Evolutionary conservation across 2,113 vertebrate species (phyloP).

Genomic region (Xenotilapia leptura): DNA sequence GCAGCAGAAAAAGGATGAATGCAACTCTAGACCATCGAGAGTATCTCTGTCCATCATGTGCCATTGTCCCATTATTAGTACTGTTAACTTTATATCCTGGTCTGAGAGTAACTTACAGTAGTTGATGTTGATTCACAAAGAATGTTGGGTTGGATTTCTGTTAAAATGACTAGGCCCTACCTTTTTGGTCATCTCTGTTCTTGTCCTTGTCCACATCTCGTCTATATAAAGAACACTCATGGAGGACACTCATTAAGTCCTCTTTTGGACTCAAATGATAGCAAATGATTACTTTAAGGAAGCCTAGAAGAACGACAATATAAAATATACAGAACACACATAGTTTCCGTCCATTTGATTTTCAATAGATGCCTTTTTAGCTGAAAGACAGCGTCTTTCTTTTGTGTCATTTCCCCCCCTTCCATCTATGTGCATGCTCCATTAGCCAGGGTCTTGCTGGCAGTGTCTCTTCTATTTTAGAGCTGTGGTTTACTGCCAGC

Average conservation of each 20-base stretch:
- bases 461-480: neutral
- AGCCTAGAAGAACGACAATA: neutral
- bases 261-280: neutral
- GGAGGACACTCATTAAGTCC: neutral
- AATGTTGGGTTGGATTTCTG: neutral
- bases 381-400: neutral
- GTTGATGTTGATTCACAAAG: neutral
- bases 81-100: neutral
- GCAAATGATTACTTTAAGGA: neutral
- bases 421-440: neutral
- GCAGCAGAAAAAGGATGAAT: neutral
- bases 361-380: neutral
- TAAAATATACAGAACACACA: neutral
- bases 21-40: neutral
- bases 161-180: neutral
- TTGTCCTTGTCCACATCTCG: neutral
- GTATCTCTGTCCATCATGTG: neutral
- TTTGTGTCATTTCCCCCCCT: neutral
- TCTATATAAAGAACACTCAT: neutral
- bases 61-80: neutral
- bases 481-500: conserved; percentile 26
- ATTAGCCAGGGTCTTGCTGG: neutral
- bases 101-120: neutral
- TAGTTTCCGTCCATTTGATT: neutral
- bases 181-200: neutral